Conservation (phyloP, 2,113 vertebrate genomes). For the Lamprotornis superbus region DNA sequence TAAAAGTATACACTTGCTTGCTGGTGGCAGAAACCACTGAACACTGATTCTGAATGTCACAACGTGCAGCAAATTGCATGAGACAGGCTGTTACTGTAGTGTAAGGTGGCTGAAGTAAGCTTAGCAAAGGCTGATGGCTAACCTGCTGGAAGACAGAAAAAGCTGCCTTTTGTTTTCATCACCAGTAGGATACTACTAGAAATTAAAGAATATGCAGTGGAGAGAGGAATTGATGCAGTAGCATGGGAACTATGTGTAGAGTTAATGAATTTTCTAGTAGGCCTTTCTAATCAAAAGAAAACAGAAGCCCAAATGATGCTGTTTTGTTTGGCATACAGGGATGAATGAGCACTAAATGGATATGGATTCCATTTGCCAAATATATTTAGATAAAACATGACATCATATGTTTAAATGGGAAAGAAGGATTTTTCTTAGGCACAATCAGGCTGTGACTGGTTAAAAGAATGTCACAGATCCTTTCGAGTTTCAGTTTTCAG, state of each 20-base stretch:
- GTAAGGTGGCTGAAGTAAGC: neutral
- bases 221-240: neutral
- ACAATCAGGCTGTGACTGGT: neutral
- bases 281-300: neutral
- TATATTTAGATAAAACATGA: neutral
- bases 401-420: neutral
- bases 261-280: neutral
- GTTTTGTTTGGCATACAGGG: neutral
- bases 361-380: neutral
- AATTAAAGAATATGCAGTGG: neutral
- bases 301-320: neutral
- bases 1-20: neutral
- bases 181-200: neutral
- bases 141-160: neutral
- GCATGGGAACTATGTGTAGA: neutral
- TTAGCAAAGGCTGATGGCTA: neutral
- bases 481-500: neutral
- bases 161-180: neutral
- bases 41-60: neutral
- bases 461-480: accelerated
- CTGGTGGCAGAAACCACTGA: neutral
- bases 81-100: neutral
- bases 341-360: neutral
- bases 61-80: neutral
- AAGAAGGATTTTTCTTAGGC: neutral